Evolutionary conservation across 2,888 invertebrate genomes (phyloP), one percentile per base, ranked within the genome.

Genomic region (Amphipoea lucens): DNA sequence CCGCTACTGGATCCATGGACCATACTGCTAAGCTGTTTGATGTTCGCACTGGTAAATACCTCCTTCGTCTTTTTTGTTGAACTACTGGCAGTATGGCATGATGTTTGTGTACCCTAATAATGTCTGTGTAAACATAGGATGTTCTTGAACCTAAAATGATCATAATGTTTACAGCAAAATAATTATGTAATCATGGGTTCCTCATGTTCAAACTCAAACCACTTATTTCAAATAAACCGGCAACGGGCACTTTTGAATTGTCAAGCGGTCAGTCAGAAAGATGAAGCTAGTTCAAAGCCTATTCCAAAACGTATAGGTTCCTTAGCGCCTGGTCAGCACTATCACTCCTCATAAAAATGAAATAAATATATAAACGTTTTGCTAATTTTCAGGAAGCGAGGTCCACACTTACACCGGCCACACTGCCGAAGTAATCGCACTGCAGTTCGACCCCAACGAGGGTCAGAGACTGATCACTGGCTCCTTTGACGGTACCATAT

Each of bases 1-100:
- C 98, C 0, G 98, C 98, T 9, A 98, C 98, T 0, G 98, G 98
- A 0, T 98, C 98, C 36, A 98, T 98, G 97, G 98, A 98, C 91
- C 96, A 97, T 68, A 98, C 98, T 0, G 98, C 98, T 11, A 98
- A 98, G 90, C 95, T 98, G 51, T 98, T 97, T 95, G 98, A 98
- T 87, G 95, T 97, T 17, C 96, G 97, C 85, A 98, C 98, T 73
- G 98, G 98, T 96, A 73, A 36, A 29, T 29, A 60, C 4, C 17
- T 6, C 3, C 23, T n/a, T 51, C 23, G 20, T 54, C 5, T 45
- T 48, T 20, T 9, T 14, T 60, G 7, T 1, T 23, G 11, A 20
- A 7, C 40, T 48, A 9, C 4, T 40, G 5, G 12, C 4, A 40
- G 4, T 42, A 23, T 12, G 29, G 42, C 57, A 72, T 17, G 1